Evolutionary conservation across 2,888 invertebrate genomes (phyloP).

Genomic region (Oegoconia quadripuncta): DNA sequence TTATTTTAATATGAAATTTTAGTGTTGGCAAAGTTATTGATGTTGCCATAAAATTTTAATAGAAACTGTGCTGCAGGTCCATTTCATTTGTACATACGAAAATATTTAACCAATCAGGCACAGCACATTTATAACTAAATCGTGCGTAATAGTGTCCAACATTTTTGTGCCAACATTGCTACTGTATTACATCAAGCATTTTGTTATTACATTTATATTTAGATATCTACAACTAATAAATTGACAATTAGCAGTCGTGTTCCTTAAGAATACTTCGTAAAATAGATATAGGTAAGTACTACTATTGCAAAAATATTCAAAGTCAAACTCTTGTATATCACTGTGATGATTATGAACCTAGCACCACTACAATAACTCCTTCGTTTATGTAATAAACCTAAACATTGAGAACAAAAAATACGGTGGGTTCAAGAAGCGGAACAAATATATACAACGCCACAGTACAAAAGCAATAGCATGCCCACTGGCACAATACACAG

Average conservation of each 20-base stretch:
- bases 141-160: slow-evolving; percentile 18
- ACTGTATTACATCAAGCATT: slow-evolving; percentile 41
- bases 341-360: slow-evolving; percentile 67
- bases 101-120: not conserved
- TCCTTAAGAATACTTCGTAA: slow-evolving; percentile 23
- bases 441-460: slow-evolving; percentile 65
- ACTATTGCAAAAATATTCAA: slow-evolving; percentile 63
- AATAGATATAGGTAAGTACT: slow-evolving; percentile 32
- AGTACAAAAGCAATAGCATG: slow-evolving; percentile 73
- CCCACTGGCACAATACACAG: slow-evolving; percentile 61
- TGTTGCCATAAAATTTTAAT: not conserved
- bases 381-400: slow-evolving; percentile 41
- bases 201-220: slow-evolving; percentile 31
- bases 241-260: slow-evolving; percentile 53
- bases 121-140: slow-evolving; percentile 3
- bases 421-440: slow-evolving; percentile 62
- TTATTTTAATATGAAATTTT: slow-evolving; percentile 20
- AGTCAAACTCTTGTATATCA: slow-evolving; percentile 75
- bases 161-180: slow-evolving; percentile 15
- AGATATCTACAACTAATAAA: slow-evolving; percentile 46
- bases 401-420: slow-evolving; percentile 56
- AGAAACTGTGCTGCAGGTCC: not conserved
- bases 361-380: slow-evolving; percentile 53
- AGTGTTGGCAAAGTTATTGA: not conserved
- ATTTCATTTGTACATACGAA: not conserved